Evolutionary conservation across 2,888 invertebrate genomes (phyloP), one percentile per base, ranked within the genome.

Genomic region (Noctuana brunneofusca): DNA sequence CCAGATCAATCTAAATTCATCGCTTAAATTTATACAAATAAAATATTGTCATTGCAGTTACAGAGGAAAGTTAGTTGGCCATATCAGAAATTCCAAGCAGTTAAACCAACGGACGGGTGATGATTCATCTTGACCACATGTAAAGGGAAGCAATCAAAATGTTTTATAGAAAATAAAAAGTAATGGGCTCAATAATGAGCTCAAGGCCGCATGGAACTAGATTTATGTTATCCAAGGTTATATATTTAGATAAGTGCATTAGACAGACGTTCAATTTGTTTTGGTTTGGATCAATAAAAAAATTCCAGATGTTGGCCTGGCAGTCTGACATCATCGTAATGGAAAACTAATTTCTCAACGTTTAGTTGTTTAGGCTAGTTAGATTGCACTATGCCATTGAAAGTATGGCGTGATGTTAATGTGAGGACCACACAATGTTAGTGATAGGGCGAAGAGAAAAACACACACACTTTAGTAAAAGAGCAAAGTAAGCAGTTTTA

Each of bases 131-230:
- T 73, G 75, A 81, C 76, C 78, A 82, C 73, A 80, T 80, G 77
- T 71, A 64, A 58, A 63, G 68, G 68, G 69, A 69, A 79, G 71
- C 71, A 74, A 85, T 84, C 73, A 83, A 84, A 79, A 69, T 72
- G 77, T 80, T 79, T 85, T 82, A 82, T 80, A 73, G 75, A 69
- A 74, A 71, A 72, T 70, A 75, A 78, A 76, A 74, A 79, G 84
- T 78, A 83, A 76, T 71, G 69, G 72, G 83, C 73, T 79, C 87
- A 87, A 87, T 78, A 83, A 76, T 71, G 69, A 72, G 83, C 73
- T 79, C 87, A 87, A 87, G 88, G 88, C 72, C 78, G 68, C 59
- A 64, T 69, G 24, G 71, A 71, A 60, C 35, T 58, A 56, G 50
- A 65, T 49, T 46, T 52, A 63, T 49, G 55, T 24, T 30, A 63